Percentiles rank a stretch among this genome's conserved stretches.
Evolutionary conservation across 2,888 invertebrate species (phyloP).

Genomic region (Pammene fasciana): DNA sequence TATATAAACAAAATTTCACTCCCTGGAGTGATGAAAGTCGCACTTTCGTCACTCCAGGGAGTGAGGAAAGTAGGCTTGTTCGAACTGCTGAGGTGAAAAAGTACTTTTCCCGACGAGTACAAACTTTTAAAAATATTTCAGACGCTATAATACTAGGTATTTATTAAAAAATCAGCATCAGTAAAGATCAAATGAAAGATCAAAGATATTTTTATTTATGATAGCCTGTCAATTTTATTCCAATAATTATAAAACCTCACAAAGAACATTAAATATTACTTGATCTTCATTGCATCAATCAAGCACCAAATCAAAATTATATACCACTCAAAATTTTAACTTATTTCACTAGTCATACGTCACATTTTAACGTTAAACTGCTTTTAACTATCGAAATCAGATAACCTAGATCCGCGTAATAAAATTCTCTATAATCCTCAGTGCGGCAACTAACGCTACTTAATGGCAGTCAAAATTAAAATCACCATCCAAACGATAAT

Average conservation of each 20-base stretch:
- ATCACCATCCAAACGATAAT: conserved; percentile 70
- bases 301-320: background rate
- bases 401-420: conserved; percentile 49
- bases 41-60: too few species aligned
- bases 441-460: conserved; percentile 67
- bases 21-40: too few species aligned
- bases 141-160: too few species aligned
- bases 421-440: conserved; percentile 65
- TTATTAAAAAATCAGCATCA: background rate
- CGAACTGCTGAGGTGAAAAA: too few species aligned
- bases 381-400: conserved; percentile 42
- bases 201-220: background rate
- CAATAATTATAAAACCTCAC: background rate
- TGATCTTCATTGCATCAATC: background rate
- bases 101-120: too few species aligned
- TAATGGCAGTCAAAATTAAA: conserved; percentile 78
- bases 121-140: too few species aligned
- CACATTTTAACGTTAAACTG: background rate
- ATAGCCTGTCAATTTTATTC: background rate
- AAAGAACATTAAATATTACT: conserved; percentile 15
- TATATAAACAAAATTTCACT: too few species aligned
- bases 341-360: background rate
- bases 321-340: background rate
- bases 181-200: background rate
- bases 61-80: too few species aligned